Conservation (phyloP, 2,113 vertebrate genomes). For the Sigmodon hispidus region DNA sequence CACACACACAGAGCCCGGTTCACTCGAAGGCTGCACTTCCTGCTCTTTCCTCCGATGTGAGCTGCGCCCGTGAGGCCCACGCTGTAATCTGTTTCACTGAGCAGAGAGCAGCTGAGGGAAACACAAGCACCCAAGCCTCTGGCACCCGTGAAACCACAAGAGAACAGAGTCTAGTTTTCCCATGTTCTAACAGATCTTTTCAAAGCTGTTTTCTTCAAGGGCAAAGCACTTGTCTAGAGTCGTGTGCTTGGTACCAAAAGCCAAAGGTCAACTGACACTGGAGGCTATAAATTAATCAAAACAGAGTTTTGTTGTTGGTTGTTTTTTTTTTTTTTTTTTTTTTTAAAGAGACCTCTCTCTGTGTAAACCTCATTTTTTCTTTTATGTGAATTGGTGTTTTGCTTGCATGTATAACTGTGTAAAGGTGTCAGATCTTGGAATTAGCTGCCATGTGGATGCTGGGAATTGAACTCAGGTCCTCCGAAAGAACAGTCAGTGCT, state of each 20-base stretch:
- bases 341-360: slow-evolving; percentile 5
- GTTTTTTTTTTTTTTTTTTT: no score
- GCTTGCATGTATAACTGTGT: no score
- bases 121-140: slow-evolving; percentile 71
- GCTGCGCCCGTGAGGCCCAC: slow-evolving; percentile 72
- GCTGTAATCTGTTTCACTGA: slow-evolving; percentile 79
- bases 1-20: slow-evolving; percentile 60
- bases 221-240: slow-evolving; percentile 7
- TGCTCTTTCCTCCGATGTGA: slow-evolving; percentile 83
- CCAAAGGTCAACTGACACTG: slow-evolving; percentile 1
- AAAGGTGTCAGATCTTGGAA: no score
- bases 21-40: slow-evolving; percentile 65
- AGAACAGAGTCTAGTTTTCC: slow-evolving; percentile 74
- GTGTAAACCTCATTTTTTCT: slow-evolving; percentile 16
- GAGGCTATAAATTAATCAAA: slow-evolving; percentile 47
- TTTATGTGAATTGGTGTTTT: no score
- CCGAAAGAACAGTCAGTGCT: no score
- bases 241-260: slow-evolving; percentile 31
- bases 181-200: slow-evolving; percentile 57
- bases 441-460: no score
- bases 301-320: slow-evolving; percentile 59
- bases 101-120: slow-evolving; percentile 83
- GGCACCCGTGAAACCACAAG: slow-evolving; percentile 80
- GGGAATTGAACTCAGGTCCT: no score
- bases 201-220: slow-evolving; percentile 61